Base-by-base conservation (phyloP, 2,888 invertebrate species). In the Meganola albula region DNA sequence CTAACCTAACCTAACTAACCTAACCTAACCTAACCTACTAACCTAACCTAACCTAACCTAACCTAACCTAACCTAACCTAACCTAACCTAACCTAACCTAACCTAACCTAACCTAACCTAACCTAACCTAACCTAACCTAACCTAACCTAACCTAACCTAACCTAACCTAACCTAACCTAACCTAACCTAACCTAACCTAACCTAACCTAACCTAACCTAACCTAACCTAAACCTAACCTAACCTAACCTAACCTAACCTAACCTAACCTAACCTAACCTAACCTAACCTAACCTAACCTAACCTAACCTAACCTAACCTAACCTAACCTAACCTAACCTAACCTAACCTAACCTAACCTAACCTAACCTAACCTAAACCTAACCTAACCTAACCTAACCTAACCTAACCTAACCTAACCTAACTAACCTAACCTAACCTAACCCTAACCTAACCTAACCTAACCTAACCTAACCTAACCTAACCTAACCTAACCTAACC, bases 401-500 rank as follows among this genome's bases (percentile, higher is more conserved):
- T 31, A 31, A 31, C 31, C 31, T n/a, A n/a, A n/a, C n/a, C n/a
- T n/a, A n/a, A n/a, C n/a, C n/a, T n/a, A n/a, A n/a, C n/a, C n/a
- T n/a, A n/a, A n/a, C n/a, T n/a, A n/a, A 16, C 16, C 16, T 16
- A 16, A 16, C 16, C 16, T 16, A 16, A 16, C 16, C 16, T 16
- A 16, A 16, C n/a, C 35, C 35, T 39, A 36, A 32, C 35, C 29
- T 25, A 28, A 35, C 33, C 40, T 33, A 29, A 40, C 32, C 40
- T 33, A 35, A 33, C 36, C 44, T 41, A 41, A 43, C 42, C 48
- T 42, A 42, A 44, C 45, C 45, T 44, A 40, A 44, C 44, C 44
- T 46, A 46, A 49, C 46, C 44, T 50, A 47, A n/a, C 50, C 43
- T 49, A 46, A 40, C 43, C 44, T 37, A 37, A 44, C 40, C 44